Percentiles rank a stretch among this genome's conserved stretches.
Evolutionary conservation across 2,113 vertebrate species (phyloP).

Genomic region (Corapipo altera): DNA sequence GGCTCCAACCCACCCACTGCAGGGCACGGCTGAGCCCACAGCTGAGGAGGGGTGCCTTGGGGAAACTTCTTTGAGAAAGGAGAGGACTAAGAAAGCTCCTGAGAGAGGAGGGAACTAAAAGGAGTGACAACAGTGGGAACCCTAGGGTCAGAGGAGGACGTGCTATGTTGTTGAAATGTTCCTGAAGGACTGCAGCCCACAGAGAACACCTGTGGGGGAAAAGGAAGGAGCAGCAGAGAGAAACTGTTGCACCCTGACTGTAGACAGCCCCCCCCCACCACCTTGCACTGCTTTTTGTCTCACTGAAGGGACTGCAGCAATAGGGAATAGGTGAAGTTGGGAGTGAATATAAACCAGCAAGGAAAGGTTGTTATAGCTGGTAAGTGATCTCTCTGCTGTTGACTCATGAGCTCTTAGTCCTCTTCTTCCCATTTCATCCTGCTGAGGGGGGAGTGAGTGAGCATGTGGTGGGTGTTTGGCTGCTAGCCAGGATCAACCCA

Average conservation of each 20-base stretch:
- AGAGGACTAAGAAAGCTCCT: neutral
- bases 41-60: rapidly evolving
- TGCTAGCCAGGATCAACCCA: neutral
- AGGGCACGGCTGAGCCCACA: neutral
- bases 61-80: neutral
- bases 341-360: neutral
- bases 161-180: neutral
- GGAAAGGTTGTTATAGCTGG: neutral
- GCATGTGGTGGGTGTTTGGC: neutral
- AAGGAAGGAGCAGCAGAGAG: neutral
- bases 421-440: rapidly evolving
- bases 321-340: neutral
- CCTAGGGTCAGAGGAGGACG: neutral
- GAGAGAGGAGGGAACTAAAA: neutral
- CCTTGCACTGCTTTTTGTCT: neutral
- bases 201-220: neutral
- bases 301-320: rapidly evolving
- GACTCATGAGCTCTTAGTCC: neutral
- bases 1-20: rapidly evolving
- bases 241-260: neutral
- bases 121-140: neutral
- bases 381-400: neutral
- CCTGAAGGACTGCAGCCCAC: neutral
- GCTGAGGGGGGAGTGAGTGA: neutral
- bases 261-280: too few species aligned